These are phyloP conservation scores for Nothobranchius kuhntae DNA, from an alignment of 2,113 vertebrate species.

Conservation along the genomic window DNA sequence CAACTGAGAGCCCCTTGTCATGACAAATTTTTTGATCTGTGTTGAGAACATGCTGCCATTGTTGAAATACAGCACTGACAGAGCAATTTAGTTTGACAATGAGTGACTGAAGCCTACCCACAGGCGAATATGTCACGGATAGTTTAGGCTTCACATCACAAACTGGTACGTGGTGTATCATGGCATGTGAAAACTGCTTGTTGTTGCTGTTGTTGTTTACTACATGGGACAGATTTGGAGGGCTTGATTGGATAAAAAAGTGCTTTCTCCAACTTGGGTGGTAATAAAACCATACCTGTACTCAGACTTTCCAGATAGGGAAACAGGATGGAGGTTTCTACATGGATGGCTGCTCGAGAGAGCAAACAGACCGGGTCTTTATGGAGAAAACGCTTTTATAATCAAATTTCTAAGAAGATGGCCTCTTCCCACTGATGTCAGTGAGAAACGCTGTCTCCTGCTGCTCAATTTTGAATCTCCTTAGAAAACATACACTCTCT, in stretches of 20 bases:
- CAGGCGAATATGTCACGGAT: slow-evolving; percentile 69
- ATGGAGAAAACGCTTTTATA: slow-evolving; percentile 32
- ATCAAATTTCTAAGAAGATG: slow-evolving; percentile 49
- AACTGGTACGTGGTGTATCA: slow-evolving; percentile 36
- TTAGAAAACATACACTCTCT: slow-evolving; percentile 49
- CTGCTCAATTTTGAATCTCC: slow-evolving; percentile 66
- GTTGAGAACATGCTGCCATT: slow-evolving; percentile 59
- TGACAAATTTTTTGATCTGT: slow-evolving; percentile 60
- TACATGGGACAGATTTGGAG: slow-evolving; percentile 38
- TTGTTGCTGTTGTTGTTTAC: slow-evolving; percentile 61
- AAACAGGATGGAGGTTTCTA: slow-evolving; percentile 3
- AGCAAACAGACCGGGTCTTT: slow-evolving; percentile 36
- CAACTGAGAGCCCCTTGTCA: slow-evolving; percentile 33
- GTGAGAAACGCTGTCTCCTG: slow-evolving; percentile 56
- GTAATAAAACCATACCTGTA: slow-evolving; percentile 36
- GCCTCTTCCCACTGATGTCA: slow-evolving; percentile 53
- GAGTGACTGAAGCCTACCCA: slow-evolving; percentile 63
- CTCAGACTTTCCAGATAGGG: slow-evolving; percentile 26
- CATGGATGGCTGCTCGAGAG: slow-evolving; percentile 11
- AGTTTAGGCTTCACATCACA: slow-evolving; percentile 58
- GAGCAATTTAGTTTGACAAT: slow-evolving; percentile 59
- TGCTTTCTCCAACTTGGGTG: slow-evolving; percentile 32
- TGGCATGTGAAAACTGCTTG: slow-evolving; percentile 41
- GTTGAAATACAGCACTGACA: slow-evolving; percentile 65
- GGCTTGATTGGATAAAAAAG: slow-evolving; percentile 58